Evolutionary conservation across 2,888 invertebrate genomes (phyloP).

Genomic region (Melinopterus prodromus): DNA sequence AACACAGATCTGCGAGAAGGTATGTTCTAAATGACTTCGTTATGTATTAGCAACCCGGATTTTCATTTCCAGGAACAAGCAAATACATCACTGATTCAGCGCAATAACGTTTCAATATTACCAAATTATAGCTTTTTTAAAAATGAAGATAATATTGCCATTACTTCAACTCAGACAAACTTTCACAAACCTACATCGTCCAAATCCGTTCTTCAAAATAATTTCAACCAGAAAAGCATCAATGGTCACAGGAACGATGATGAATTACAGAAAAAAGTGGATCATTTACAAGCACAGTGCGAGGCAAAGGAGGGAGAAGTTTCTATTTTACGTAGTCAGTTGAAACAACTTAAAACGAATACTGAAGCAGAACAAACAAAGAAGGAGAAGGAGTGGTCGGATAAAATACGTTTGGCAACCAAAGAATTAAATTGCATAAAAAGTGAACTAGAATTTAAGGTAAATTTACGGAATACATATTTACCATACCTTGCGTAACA

Average conservation of each 20-base stretch:
- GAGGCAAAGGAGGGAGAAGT: conserved; percentile 68
- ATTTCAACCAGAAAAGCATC: background rate
- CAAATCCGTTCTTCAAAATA: background rate
- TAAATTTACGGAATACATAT: background rate
- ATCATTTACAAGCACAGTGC: conserved; percentile 59
- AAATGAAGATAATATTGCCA: conserved; percentile 40
- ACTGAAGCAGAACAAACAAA: conserved; percentile 60
- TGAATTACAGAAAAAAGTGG: conserved; percentile 45
- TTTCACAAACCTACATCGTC: conserved; percentile 20
- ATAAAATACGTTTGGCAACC: conserved; percentile 59
- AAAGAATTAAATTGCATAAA: conserved; percentile 61
- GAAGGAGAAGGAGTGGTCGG: conserved; percentile 63
- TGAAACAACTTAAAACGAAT: conserved; percentile 62
- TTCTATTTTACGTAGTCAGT: conserved; percentile 64
- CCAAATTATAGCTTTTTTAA: conserved; percentile 50
- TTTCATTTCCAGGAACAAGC: background rate
- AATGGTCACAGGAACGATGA: background rate
- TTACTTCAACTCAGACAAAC: conserved; percentile 43
- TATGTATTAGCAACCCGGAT: too few relatives aligned
- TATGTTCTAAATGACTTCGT: conserved; percentile 13
- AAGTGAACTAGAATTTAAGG: conserved; percentile 67
- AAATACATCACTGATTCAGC: conserved; percentile 15
- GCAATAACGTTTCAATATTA: conserved; percentile 44
- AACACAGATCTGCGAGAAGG: conserved; percentile 48
- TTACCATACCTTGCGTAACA: conserved; percentile 18